Base-by-base conservation (phyloP, 2,797 vertebrate species). In the Sebastes hopkinsi region DNA sequence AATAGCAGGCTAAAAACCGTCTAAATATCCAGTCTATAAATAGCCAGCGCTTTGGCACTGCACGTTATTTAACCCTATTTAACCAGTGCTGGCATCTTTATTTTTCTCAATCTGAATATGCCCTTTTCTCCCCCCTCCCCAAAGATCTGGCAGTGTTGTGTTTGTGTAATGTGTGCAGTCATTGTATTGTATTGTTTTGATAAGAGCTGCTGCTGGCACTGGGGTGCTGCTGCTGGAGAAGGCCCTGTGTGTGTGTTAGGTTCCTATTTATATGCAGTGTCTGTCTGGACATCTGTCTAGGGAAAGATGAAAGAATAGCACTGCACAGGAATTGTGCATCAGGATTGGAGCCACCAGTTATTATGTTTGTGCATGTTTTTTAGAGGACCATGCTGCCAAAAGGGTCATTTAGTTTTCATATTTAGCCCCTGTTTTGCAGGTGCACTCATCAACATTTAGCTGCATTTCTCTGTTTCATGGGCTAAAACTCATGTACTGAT, bases 281-380 rank as follows among this genome's bases (percentile, higher is more conserved):
- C 92, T 94, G 92, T 94, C 93, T 94, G 93, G 90, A 91, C 90
- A 88, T 94, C 88, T 92, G 95, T 95, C 92, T 93, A 66, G 90
- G 68, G 87, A 87, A 87, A 84, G 87, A 92, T 84, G 84, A 84
- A 83, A 92, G 85, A 94, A 93, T 75, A 82, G 82, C 83, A 54
- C 81, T 91, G 88, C 88, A 83, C 85, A 83, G 79, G 86, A 87
- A 78, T 82, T 87, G 83, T 88, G 86, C 89, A 83, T 76, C 85
- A 79, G 68, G 75, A 69, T 27, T 6, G 30, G 66, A 84, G 36
- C 46, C 74, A 75, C 54, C 56, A 50, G 54, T 80, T 82, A 61
- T 82, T 46, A 36, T 83, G 77, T 80, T 79, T 65, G 36, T 80
- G 68, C 68, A 79, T 84, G 64, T 18, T 18, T 46, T 90, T 82